Percentiles rank a stretch among this genome's conserved stretches.
phyloP scores from a whole-genome alignment of 2,113 vertebrate genomes.

The Cebidichthys violaceus region DNA sequence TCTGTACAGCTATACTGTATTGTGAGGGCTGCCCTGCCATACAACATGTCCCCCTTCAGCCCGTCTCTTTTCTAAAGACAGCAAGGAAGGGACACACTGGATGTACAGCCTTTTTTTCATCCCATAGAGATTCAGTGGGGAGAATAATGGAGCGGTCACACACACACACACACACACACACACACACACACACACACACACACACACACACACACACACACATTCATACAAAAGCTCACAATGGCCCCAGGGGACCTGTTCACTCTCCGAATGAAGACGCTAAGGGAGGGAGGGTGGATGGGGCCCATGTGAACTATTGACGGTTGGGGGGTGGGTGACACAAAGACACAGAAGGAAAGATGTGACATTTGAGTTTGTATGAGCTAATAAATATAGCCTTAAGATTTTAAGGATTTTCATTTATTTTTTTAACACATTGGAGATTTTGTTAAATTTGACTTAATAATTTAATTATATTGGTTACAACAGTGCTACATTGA shows the following conservation, averaged over 20 bases:
- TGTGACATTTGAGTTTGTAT: not conserved
- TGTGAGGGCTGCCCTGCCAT: constrained; percentile 15
- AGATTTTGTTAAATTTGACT: not conserved
- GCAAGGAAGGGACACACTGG: constrained; percentile 8
- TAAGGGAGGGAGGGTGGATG: constrained; percentile 43
- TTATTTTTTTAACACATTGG: too few species aligned
- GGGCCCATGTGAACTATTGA: constrained; percentile 54
- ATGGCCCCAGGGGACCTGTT: constrained; percentile 66
- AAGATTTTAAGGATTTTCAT: not conserved
- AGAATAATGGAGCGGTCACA: constrained; percentile 62
- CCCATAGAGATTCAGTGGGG: constrained; percentile 69
- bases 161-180: constrained; percentile 45
- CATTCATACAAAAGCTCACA: constrained; percentile 43
- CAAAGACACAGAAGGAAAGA: constrained; percentile 12
- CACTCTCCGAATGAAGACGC: constrained; percentile 54
- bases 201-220: constrained; percentile 46
- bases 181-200: constrained; percentile 43
- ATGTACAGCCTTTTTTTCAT: constrained; percentile 33
- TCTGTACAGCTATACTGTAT: not conserved
- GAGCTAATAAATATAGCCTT: not conserved
- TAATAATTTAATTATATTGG: not conserved
- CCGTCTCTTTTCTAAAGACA: constrained; percentile 55
- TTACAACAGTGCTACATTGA: not conserved
- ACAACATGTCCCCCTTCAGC: constrained; percentile 10
- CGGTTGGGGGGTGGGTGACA: constrained; percentile 8